phyloP scores from a whole-genome alignment of 2,888 invertebrate species.

The Drosophila kuntzei region DNA sequence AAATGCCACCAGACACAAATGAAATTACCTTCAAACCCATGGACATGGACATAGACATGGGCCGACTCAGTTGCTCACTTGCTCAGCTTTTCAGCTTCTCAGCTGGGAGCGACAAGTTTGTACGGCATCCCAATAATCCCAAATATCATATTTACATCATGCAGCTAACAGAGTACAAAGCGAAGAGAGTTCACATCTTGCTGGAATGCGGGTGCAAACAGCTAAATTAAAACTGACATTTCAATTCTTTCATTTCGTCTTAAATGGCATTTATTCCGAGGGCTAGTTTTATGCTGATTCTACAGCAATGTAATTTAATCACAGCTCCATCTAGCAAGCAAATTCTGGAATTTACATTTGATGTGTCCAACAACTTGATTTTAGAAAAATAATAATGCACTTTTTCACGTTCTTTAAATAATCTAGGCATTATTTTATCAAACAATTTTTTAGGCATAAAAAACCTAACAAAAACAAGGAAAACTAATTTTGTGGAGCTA shows the following conservation, averaged over 20 bases:
- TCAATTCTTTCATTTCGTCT: constrained; percentile 49
- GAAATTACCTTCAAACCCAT: constrained; percentile 66
- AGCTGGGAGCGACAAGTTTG: constrained; percentile 46
- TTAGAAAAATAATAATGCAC: no score
- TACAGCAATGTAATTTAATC: constrained; percentile 48
- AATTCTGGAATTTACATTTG: not conserved
- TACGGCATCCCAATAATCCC: constrained; percentile 70
- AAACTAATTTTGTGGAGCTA: no score
- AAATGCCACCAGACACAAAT: constrained; percentile 77
- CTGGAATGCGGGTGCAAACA: constrained; percentile 33
- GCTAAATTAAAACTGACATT: constrained; percentile 70
- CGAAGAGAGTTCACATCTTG: constrained; percentile 29
- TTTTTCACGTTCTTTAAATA: no score
- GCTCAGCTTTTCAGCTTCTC: constrained; percentile 13
- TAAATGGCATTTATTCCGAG: constrained; percentile 33
- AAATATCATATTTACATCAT: constrained; percentile 79
- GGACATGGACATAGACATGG: constrained; percentile 16
- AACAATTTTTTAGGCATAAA: no score
- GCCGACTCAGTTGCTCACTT: constrained; percentile 16
- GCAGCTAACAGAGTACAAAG: constrained; percentile 43
- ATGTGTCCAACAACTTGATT: constrained; percentile 14
- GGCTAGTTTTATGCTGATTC: constrained; percentile 26
- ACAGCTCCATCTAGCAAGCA: constrained; percentile 15
- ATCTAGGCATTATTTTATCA: no score
- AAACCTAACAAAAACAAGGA: no score